phyloP scores from a whole-genome alignment of 2,797 vertebrate genomes.

The Spea hammondii region DNA sequence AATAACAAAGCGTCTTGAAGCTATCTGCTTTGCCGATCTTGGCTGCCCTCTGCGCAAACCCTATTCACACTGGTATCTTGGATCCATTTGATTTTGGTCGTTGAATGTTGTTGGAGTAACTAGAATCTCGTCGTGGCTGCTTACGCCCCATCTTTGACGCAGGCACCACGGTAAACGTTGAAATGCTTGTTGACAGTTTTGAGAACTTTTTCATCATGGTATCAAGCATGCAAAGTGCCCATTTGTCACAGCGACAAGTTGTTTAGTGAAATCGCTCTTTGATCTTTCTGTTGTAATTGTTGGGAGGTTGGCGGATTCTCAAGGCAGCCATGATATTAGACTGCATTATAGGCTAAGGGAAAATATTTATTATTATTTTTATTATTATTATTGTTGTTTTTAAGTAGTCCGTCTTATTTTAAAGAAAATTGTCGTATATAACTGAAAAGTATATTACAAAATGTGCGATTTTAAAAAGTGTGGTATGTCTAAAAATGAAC shows the following conservation, averaged over 20 bases:
- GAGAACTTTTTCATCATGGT: neutral
- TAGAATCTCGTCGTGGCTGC: constrained; percentile 3
- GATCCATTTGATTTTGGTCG: neutral
- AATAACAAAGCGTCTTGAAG: constrained; percentile 6
- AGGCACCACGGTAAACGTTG: neutral
- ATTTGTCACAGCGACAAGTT: neutral
- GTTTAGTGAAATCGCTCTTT: neutral
- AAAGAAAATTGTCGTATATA: no score
- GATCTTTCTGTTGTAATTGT: no score
- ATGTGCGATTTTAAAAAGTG: no score
- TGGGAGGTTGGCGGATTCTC: neutral
- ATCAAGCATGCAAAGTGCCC: neutral
- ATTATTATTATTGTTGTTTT: no score
- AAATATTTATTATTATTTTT: no score
- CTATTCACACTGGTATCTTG: constrained; percentile 19
- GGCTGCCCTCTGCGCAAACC: constrained; percentile 34
- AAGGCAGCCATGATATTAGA: neutral
- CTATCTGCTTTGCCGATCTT: constrained; percentile 3
- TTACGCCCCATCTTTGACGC: neutral
- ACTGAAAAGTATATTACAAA: no score
- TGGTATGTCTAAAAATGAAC: no score
- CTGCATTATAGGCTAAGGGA: neutral
- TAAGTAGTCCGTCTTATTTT: no score
- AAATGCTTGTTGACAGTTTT: constrained; percentile 4
- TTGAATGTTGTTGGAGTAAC: neutral